Base-by-base conservation (phyloP, 2,888 invertebrate genomes). In the Epicampocera succincta region DNA sequence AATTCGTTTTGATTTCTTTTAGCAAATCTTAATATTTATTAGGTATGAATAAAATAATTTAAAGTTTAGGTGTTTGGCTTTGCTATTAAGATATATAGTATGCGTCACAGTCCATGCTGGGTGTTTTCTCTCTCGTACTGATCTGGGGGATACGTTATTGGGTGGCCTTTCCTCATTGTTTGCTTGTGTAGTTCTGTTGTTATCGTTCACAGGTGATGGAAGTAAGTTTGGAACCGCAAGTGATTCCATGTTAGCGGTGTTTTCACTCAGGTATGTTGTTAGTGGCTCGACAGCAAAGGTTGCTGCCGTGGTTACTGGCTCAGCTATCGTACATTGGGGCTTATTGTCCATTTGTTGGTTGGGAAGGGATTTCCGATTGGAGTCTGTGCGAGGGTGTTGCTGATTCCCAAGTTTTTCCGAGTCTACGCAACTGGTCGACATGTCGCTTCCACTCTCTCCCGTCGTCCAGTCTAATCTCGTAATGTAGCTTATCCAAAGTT, bases 401-500 rank as follows among this genome's bases (percentile, higher is more conserved):
- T n/a, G n/a, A 46, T 15, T 29, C n/a, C 17, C 2, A 61, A 5
- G 15, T 54, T 46, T 3, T 52, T 11, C 77, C 77, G 25, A 68
- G 42, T 48, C 66, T 25, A 3, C 77, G 71, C 19, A 81, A 38
- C 29, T 63, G 73, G n/a, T n/a, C n/a, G n/a, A n/a, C 46, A 61
- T 81, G 76, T 29, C 66, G 50, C 29, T 77, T 79, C 76, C 80
- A 83, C 12, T 69, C 44, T 42, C 76, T 58, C 15, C 38, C 46
- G 40, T 84, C 79, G 8, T 68, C 72, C 48, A 81, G 17, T 58
- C 66, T 50, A 3, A 79, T 48, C 50, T 68, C 44, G 38, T 81
- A 82, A 19, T 84, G 66, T 44, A 78, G 48, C 17, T 63, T 13
- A 19, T 73, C 77, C 8, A 48, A 33, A 40, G n/a, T 56, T 33